Evolutionary conservation across 1,140 invertebrate species (phyloP).

Genomic region (Caenorhabditis inopinata): DNA sequence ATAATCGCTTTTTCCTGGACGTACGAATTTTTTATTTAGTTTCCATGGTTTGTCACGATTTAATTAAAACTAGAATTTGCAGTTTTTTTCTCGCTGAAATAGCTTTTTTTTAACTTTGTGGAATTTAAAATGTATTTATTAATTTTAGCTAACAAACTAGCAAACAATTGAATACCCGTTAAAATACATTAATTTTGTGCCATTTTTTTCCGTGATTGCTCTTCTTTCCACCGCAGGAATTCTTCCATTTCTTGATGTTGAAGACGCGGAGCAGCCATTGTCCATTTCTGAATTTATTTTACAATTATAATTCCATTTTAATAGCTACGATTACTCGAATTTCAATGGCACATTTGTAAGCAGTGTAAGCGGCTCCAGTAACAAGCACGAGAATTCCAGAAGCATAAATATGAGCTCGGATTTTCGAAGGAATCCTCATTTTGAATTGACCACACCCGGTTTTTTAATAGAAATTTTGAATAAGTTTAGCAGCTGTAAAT

Average conservation of each 20-base stretch:
- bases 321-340: background rate
- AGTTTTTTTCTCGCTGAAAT: no score
- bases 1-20: no score
- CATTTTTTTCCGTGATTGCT: background rate
- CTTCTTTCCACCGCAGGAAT: background rate
- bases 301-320: background rate
- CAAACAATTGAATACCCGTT: no score
- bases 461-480: background rate
- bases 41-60: no score
- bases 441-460: no score
- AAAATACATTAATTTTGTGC: background rate
- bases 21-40: no score
- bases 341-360: background rate
- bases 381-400: background rate
- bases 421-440: background rate
- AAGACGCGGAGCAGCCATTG: background rate
- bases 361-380: background rate
- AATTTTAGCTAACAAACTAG: no score
- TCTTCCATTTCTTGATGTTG: slow-evolving; percentile 21
- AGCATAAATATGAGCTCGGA: background rate
- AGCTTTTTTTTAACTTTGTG: no score
- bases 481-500: no score
- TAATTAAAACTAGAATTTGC: no score
- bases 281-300: background rate
- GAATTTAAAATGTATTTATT: no score